These are phyloP conservation scores for Aphidius gifuensis DNA, from an alignment of 1,140 invertebrate genomes.

Conservation along the genomic window DNA sequence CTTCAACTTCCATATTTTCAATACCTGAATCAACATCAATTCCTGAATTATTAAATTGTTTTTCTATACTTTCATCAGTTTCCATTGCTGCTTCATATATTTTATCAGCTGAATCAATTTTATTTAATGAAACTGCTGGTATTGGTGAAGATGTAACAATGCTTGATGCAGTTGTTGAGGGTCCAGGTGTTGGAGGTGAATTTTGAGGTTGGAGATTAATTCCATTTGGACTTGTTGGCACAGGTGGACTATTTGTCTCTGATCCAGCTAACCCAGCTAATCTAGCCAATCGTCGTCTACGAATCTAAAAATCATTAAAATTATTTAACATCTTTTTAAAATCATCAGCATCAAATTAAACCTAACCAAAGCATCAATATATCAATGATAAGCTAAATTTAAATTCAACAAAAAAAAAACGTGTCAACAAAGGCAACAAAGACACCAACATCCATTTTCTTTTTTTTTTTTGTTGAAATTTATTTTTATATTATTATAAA, in stretches of 20 bases:
- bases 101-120: constrained; percentile 25
- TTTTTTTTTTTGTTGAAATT: too few relatives aligned
- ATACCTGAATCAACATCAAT: constrained; percentile 72
- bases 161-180: constrained; percentile 41
- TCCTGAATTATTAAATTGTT: constrained; percentile 53
- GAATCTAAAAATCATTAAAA: constrained; percentile 56
- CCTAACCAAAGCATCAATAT: background rate
- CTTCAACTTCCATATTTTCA: constrained; percentile 73
- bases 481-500: too few relatives aligned
- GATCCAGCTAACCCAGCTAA: constrained; percentile 59
- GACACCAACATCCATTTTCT: too few relatives aligned
- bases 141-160: constrained; percentile 40
- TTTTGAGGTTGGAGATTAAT: constrained; percentile 29
- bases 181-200: constrained; percentile 39
- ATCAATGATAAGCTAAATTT: background rate
- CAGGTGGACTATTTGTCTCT: constrained; percentile 33
- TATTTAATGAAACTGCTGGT: constrained; percentile 38
- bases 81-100: constrained; percentile 56
- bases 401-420: too few relatives aligned
- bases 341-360: constrained; percentile 8
- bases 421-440: too few relatives aligned
- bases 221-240: constrained; percentile 22
- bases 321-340: background rate
- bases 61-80: constrained; percentile 57
- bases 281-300: constrained; percentile 65